A percentile compares a stretch with the other conserved stretches of the same genome.
Evolutionary conservation across 2,888 invertebrate genomes (phyloP).

Genomic region (Rambutsinella grinnellia): DNA sequence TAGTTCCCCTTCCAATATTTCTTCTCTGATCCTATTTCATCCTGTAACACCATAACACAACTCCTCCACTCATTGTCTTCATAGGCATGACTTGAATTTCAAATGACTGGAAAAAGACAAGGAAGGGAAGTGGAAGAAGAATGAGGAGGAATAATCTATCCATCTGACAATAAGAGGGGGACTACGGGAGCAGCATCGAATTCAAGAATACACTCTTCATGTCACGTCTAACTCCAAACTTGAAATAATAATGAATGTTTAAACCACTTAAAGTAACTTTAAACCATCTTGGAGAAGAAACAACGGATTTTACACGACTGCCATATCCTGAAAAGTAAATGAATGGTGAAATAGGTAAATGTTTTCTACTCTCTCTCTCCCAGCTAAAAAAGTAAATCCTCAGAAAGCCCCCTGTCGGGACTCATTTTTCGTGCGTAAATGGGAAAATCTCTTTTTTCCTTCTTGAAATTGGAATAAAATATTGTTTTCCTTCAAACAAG

Average conservation of each 20-base stretch:
- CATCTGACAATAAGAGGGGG: background rate
- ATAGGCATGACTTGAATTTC: slow-evolving; percentile 53
- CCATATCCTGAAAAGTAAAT: too few relatives aligned
- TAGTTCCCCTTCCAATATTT: background rate
- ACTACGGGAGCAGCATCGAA: slow-evolving; percentile 27
- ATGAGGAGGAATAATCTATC: background rate
- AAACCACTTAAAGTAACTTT: slow-evolving; percentile 51
- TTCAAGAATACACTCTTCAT: slow-evolving; percentile 12
- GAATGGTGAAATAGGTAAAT: too few relatives aligned
- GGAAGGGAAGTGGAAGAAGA: slow-evolving; percentile 24
- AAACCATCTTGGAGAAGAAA: slow-evolving; percentile 29
- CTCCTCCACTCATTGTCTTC: slow-evolving; percentile 50
- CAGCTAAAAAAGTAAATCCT: slow-evolving; percentile 51
- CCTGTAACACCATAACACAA: slow-evolving; percentile 51
- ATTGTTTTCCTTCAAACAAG: too few relatives aligned
- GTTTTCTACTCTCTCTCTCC: too few relatives aligned
- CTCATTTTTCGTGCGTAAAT: slow-evolving; percentile 46
- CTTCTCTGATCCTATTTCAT: slow-evolving; percentile 38
- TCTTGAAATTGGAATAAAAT: slow-evolving; percentile 48
- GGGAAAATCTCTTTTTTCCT: slow-evolving; percentile 37
- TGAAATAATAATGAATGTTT: slow-evolving; percentile 43
- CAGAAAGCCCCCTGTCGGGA: slow-evolving; percentile 51
- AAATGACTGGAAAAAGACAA: slow-evolving; percentile 51
- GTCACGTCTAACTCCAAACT: slow-evolving; percentile 4
- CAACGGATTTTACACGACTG: too few relatives aligned